phyloP scores from a whole-genome alignment of 1,140 invertebrate species.

The Megalopta genalis region DNA sequence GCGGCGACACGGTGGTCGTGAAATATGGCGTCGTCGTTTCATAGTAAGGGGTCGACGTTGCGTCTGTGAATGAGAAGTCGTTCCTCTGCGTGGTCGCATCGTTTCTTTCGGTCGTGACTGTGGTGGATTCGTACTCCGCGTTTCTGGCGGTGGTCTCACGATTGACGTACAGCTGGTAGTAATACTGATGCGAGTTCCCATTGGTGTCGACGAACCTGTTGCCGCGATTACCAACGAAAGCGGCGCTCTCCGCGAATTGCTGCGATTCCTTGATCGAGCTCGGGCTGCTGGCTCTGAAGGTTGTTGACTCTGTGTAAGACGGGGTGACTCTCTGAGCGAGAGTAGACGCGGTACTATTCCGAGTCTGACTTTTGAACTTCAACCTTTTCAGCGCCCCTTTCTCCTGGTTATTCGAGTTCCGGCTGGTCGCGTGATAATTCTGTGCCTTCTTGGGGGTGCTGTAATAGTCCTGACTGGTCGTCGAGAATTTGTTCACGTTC shows the following conservation, averaged over 20 bases:
- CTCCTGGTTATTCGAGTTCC: conserved; percentile 61
- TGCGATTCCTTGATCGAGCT: conserved; percentile 83
- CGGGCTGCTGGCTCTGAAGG: conserved; percentile 72
- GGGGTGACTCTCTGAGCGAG: conserved; percentile 61
- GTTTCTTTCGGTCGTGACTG: conserved; percentile 1
- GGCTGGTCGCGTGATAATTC: conserved; percentile 58
- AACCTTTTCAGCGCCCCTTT: conserved; percentile 58
- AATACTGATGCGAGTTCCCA: conserved; percentile 70
- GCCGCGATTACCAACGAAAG: conserved; percentile 83
- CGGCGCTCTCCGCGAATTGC: conserved; percentile 86
- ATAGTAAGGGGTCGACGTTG: conserved; percentile 51
- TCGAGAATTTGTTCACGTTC: conserved; percentile 58
- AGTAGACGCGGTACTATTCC: conserved; percentile 51
- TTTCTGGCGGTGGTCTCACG: conserved; percentile 28
- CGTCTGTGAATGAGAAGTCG: conserved; percentile 45
- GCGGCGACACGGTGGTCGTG: conserved; percentile 32
- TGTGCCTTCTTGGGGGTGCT: conserved; percentile 56
- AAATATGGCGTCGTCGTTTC: conserved; percentile 54
- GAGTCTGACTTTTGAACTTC: conserved; percentile 62
- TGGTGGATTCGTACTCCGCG: conserved; percentile 46
- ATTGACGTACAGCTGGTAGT: conserved; percentile 58
- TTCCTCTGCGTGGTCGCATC: not conserved
- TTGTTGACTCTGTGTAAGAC: conserved; percentile 74
- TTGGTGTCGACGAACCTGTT: conserved; percentile 72
- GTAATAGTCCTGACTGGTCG: conserved; percentile 58